Conservation (phyloP, 1,140 invertebrate genomes). For the Brachionus sp. region DNA sequence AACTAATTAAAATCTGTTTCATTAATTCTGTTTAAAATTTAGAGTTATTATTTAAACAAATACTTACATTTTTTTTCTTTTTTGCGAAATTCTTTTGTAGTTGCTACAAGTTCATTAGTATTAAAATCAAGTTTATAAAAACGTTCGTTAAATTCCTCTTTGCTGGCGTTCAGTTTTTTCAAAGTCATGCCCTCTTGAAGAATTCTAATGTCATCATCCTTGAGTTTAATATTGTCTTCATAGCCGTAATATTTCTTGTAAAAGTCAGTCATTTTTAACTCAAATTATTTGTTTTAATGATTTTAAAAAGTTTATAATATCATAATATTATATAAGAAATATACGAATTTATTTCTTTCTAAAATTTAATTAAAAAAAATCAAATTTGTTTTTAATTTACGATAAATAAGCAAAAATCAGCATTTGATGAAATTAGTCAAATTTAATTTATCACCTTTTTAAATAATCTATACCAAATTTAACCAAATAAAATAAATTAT, state of each 20-base stretch:
- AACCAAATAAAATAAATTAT: conserved; percentile 6
- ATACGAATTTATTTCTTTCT: neutral
- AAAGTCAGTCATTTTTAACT: conserved; percentile 21
- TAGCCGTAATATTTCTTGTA: conserved; percentile 45
- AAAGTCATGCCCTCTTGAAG: conserved; percentile 24
- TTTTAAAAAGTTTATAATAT: neutral
- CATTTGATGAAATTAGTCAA: neutral
- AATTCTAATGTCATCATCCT: conserved; percentile 15
- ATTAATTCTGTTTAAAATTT: too few species aligned
- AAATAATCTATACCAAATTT: neutral
- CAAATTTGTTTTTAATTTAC: neutral
- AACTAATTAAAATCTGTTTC: too few species aligned
- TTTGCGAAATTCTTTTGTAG: conserved; percentile 41
- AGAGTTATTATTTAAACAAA: neutral
- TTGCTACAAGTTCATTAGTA: conserved; percentile 5
- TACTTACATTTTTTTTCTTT: conserved; percentile 42
- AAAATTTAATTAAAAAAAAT: neutral
- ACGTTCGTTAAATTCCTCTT: conserved; percentile 38
- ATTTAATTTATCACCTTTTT: neutral
- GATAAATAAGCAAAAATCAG: neutral
- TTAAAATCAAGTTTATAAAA: conserved; percentile 29
- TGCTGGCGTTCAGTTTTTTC: conserved; percentile 11
- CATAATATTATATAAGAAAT: neutral
- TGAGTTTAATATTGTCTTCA: conserved; percentile 39
- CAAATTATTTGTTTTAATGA: neutral